Base-by-base conservation (phyloP, 2,888 invertebrate species). In the Zelleria hepariella region DNA sequence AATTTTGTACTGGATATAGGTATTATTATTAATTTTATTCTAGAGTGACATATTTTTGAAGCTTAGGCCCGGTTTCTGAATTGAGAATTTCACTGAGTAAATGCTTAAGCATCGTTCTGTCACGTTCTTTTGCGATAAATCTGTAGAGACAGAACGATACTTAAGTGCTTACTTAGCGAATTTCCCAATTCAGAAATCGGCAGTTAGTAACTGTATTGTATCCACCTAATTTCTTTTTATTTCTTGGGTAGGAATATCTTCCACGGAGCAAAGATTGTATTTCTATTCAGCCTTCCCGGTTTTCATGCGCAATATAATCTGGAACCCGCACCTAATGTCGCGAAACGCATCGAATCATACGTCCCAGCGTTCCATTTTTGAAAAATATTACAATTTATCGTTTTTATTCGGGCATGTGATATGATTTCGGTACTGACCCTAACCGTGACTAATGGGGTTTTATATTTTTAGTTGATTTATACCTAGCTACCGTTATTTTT, bases 241-340 rank as follows among this genome's bases (percentile, higher is more conserved):
- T 42, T 42, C 6, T 15, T 15, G 42, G 20, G 8, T 20, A 49
- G 5, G 23, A 8, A 21, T 49, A 2, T 51, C 7, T 51, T 10
- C 5, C 6, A 20, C 3, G 7, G 23, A 3, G 20, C 49, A 49
- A 49, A 7, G 6, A 23, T 51, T n/a, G 6, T 10, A 20, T 23
- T 23, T 21, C 23, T 23, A 51, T 23, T 23, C 51, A 20, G 51
- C 23, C 23, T 51, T 8, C 64, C 65, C 60, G 53, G 32, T 63
- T 82, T 82, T 78, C 80, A 82, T 80, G 80, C 79, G 67, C 78
- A 78, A 85, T 82, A 79, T 80, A 80, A 76, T 74, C 75, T 72
- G 66, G 56, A 69, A 72, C 68, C 75, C 68, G 73, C 70, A 71
- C 63, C 72, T 80, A 86, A 86, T 84, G 86, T 82, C 67, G 74